phyloP scores from a whole-genome alignment of 1,140 invertebrate species.

The Rhagoletis pomonella region DNA sequence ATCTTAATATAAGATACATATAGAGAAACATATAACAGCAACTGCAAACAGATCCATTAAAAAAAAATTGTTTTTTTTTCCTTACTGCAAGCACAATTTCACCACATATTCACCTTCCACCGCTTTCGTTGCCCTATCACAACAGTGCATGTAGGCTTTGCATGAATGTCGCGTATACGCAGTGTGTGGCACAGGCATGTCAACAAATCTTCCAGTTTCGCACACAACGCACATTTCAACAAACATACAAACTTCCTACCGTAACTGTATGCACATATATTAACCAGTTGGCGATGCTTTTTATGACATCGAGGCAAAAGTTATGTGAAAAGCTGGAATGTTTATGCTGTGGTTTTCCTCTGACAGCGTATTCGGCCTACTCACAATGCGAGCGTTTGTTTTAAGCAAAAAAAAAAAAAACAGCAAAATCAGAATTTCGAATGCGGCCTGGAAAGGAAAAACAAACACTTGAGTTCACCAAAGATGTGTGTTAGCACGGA shows the following conservation, averaged over 20 bases:
- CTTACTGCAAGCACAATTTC: too few species aligned
- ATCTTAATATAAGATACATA: not conserved
- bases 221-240: not conserved
- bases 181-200: not conserved
- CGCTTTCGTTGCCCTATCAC: not conserved
- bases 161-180: conserved; percentile 32
- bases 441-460: too few species aligned
- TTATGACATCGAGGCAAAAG: not conserved
- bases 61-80: too few species aligned
- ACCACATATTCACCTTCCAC: too few species aligned
- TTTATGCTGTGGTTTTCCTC: conserved; percentile 27
- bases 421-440: too few species aligned
- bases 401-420: too few species aligned
- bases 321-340: conserved; percentile 11
- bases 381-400: not conserved
- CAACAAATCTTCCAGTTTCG: conserved; percentile 11
- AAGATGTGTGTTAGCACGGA: too few species aligned
- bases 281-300: not conserved
- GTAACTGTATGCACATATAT: not conserved
- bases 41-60: too few species aligned
- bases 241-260: not conserved
- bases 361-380: not conserved
- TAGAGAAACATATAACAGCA: not conserved
- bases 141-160: not conserved
- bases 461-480: too few species aligned